Conservation (phyloP, 2,113 vertebrate genomes). For the Australoheros scitulus region DNA sequence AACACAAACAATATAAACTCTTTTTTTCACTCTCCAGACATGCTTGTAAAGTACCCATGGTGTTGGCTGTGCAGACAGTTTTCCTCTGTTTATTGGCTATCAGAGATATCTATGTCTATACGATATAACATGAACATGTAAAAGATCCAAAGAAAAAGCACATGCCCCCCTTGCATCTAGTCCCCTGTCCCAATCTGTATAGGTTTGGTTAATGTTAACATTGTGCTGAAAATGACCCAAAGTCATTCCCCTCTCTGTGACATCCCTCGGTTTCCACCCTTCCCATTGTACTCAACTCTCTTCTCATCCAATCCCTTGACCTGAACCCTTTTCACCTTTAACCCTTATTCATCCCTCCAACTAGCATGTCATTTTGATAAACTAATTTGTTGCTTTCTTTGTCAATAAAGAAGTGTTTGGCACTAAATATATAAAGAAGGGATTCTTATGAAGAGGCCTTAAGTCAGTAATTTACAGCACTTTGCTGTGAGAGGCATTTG, state of each 20-base stretch:
- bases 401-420: neutral
- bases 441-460: neutral
- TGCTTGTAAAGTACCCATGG: neutral
- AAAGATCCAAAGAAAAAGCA: neutral
- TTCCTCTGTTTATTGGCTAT: neutral
- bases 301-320: slow-evolving; percentile 14
- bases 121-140: neutral
- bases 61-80: neutral
- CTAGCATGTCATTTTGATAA: neutral
- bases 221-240: neutral
- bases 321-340: slow-evolving; percentile 3
- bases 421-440: neutral
- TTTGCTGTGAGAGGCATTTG: neutral
- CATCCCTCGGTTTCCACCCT: neutral
- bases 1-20: neutral
- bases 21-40: neutral
- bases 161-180: neutral
- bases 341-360: neutral
- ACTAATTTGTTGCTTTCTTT: neutral
- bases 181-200: neutral
- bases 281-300: neutral
- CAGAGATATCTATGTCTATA: no score
- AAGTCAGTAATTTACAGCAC: neutral
- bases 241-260: neutral
- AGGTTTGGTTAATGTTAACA: neutral